Evolutionary conservation across 1,140 invertebrate species (phyloP).

Genomic region (Vanessa tameamea): DNA sequence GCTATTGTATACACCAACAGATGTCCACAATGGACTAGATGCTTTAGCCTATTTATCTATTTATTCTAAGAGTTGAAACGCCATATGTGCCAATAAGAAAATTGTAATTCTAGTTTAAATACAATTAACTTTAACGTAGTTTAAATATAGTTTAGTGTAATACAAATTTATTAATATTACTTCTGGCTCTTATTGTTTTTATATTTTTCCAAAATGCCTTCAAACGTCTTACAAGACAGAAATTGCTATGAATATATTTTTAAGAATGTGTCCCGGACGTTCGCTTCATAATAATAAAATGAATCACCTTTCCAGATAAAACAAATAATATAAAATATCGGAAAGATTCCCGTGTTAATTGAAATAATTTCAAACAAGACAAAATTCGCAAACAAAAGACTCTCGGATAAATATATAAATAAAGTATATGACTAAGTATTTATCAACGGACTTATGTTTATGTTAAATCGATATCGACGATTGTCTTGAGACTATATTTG

Average conservation of each 20-base stretch:
- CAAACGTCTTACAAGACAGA: not conserved
- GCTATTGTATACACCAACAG: too few species aligned
- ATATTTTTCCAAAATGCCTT: not conserved
- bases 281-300: not conserved
- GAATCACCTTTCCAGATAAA: conserved; percentile 14
- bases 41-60: too few species aligned
- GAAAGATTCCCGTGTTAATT: conserved; percentile 2
- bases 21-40: too few species aligned
- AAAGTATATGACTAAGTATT: not conserved
- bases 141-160: too few species aligned
- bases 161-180: too few species aligned
- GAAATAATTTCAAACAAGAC: not conserved
- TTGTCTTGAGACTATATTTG: not conserved
- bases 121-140: too few species aligned
- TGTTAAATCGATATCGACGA: not conserved
- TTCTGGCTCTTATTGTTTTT: not conserved
- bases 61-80: too few species aligned
- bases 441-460: not conserved
- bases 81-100: too few species aligned
- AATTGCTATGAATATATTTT: not conserved
- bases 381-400: not conserved
- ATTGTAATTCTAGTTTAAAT: too few species aligned
- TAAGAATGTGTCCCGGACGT: not conserved
- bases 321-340: not conserved
- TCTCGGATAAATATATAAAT: not conserved